These are phyloP conservation scores for Brachionus sp. DNA, from an alignment of 1,140 invertebrate genomes.

Conservation along the genomic window DNA sequence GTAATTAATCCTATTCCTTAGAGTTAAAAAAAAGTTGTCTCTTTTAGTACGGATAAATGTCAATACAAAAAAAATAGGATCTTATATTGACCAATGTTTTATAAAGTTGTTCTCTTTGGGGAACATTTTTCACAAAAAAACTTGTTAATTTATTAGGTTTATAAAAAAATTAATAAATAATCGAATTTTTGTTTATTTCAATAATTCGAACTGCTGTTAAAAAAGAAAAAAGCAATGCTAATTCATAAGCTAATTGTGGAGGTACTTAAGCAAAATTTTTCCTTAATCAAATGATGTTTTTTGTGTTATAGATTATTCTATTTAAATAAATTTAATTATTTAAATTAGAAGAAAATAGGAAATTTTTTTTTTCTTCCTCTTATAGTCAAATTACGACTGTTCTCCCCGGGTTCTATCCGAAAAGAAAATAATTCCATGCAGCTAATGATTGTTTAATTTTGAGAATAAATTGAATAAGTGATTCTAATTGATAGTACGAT, in stretches of 20 bases:
- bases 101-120: not conserved
- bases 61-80: not conserved
- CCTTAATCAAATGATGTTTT: not conserved
- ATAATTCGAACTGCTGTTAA: not conserved
- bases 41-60: not conserved
- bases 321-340: slow-evolving; percentile 23
- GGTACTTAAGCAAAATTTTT: slow-evolving; percentile 12
- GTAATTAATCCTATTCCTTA: not conserved
- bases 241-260: not conserved
- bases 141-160: not conserved
- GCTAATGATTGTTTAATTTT: slow-evolving; percentile 4
- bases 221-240: not conserved
- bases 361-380: not conserved
- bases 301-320: not conserved
- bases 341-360: slow-evolving; percentile 15
- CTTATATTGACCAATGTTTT: not conserved
- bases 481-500: not conserved
- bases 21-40: not conserved
- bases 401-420: not conserved
- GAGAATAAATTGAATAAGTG: not conserved
- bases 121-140: not conserved
- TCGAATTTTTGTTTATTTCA: not conserved
- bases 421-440: not conserved
- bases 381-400: not conserved
- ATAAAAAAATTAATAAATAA: not conserved